Evolutionary conservation across 2,797 vertebrate genomes (phyloP).

Genomic region (Gastrophryne carolinensis): DNA sequence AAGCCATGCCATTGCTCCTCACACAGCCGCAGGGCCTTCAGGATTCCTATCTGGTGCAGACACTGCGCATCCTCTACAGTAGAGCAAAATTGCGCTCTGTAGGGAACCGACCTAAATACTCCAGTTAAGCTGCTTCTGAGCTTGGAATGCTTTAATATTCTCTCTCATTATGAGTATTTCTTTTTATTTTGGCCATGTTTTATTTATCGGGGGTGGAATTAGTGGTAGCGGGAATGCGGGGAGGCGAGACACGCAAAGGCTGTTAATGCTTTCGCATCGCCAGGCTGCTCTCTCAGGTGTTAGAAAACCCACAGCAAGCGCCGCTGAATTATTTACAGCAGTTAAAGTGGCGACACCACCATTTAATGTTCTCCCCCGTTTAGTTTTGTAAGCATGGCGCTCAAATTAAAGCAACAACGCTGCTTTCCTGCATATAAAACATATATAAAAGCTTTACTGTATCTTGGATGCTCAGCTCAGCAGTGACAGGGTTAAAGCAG

Average conservation of each 20-base stretch:
- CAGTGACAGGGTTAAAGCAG: too few relatives aligned
- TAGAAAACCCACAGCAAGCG: neutral
- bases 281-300: neutral
- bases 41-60: too few relatives aligned
- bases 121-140: neutral
- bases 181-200: conserved; percentile 22
- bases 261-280: neutral
- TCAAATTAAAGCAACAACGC: too few relatives aligned
- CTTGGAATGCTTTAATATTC: neutral
- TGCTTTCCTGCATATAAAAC: neutral
- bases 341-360: neutral
- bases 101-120: neutral
- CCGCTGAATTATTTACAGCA: conserved; percentile 13
- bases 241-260: neutral
- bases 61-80: too few relatives aligned
- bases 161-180: neutral
- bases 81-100: too few relatives aligned
- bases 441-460: too few relatives aligned
- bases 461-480: neutral
- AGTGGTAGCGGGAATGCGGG: neutral
- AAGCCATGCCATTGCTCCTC: neutral
- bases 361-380: neutral
- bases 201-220: conserved; percentile 21
- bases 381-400: neutral
- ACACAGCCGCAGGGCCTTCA: accelerated